A percentile compares a stretch with the other conserved stretches of the same genome.
Evolutionary conservation across 1,140 invertebrate genomes (phyloP).

Genomic region (Aphaenogaster rudis): DNA sequence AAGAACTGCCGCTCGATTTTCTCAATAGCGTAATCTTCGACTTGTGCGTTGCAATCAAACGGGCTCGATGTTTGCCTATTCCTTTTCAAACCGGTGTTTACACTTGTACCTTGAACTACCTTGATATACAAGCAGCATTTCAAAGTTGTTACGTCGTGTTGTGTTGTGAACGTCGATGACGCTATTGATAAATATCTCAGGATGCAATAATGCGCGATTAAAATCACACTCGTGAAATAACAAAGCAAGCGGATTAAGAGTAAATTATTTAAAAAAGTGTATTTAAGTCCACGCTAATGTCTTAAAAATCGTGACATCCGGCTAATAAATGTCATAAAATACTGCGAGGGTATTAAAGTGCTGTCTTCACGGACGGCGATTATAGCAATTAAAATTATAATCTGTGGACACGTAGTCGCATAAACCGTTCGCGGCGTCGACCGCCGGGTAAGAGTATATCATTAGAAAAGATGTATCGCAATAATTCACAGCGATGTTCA

Average conservation of each 20-base stretch:
- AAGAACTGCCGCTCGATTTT: constrained; percentile 47
- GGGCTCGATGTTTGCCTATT: neutral
- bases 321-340: constrained; percentile 39
- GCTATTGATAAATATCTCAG: constrained; percentile 13
- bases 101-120: constrained; percentile 61
- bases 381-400: constrained; percentile 44
- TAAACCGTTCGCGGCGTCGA: constrained; percentile 10
- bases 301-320: neutral
- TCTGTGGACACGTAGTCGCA: constrained; percentile 12
- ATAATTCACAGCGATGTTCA: constrained; percentile 22
- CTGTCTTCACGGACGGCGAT: constrained; percentile 14
- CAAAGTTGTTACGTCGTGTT: constrained; percentile 10
- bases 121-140: constrained; percentile 46
- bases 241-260: neutral
- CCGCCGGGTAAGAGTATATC: constrained; percentile 2
- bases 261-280: neutral
- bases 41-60: constrained; percentile 36
- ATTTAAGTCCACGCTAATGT: neutral
- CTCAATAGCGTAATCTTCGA: constrained; percentile 45
- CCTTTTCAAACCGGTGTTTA: constrained; percentile 62
- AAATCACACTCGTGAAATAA: constrained; percentile 6
- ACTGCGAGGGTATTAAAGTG: constrained; percentile 2
- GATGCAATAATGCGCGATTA: neutral
- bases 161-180: constrained; percentile 20
- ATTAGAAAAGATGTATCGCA: constrained; percentile 11